Base-by-base conservation (phyloP, 2,797 vertebrate genomes). In the Sorex maritimensis region DNA sequence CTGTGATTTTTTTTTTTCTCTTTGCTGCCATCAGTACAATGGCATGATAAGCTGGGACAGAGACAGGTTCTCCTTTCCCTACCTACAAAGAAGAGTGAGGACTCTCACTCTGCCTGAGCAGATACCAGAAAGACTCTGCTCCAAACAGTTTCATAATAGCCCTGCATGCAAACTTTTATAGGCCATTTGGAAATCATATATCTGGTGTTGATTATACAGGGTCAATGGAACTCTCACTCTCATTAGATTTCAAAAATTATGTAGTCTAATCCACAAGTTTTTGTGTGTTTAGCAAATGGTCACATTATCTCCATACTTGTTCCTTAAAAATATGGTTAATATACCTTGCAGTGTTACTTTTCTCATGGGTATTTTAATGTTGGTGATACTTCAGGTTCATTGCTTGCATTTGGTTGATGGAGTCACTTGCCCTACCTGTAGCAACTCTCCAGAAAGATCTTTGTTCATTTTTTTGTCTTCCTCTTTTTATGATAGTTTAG, bases 261-360 rank as follows among this genome's bases (percentile, higher is more conserved):
- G n/a, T 5, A 15, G 26, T n/a, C 82, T 49, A 52, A 79, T 49
- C 69, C 75, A 8, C 8, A 68, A 15, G n/a, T 86, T 69, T 7
- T 19, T 13, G 9, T 67, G 24, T 12, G 81, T 14, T 93, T 82
- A 72, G 55, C n/a, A 28, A 14, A 17, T 58, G 24, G 68, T 86
- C 34, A 17, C 0, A 0, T 61, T 52, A 58, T 82, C 83, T 88
- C 41, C 23, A 1, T 49, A 14, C 83, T 65, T 78, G 41, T 88
- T 80, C 52, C 44, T 61, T 49, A 90, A 86, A 86, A 87, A 72
- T n/a, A 58, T 19, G 10, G 49, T 58, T 71, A 68, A 41, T 38
- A 49, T 58, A n/a, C 10, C 84, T 92, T 86, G 44, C 24, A 41
- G 6, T 63, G 49, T 78, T n/a, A 21, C 46, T 91, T 86, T 88